phyloP scores from a whole-genome alignment of 2,888 invertebrate species.

The Drosophila mulleri region DNA sequence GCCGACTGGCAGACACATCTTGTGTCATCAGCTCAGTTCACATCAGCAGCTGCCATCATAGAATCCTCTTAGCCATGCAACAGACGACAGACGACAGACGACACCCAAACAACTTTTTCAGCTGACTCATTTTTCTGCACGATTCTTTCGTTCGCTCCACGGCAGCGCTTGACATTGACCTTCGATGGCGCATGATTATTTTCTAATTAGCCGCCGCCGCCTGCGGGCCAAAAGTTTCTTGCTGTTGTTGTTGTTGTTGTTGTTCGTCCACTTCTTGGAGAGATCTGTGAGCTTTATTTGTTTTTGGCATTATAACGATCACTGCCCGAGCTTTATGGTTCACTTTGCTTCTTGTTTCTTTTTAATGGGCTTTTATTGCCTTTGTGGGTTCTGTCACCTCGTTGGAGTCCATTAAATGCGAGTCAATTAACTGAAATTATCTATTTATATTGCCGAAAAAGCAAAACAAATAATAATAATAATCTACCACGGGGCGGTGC shows the following conservation, averaged over 20 bases:
- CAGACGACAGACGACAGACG: background rate
- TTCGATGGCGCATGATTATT: conserved; percentile 68
- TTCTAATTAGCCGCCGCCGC: conserved; percentile 68
- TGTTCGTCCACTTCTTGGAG: conserved; percentile 41
- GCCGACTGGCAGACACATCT: conserved; percentile 2
- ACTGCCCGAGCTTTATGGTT: conserved; percentile 47
- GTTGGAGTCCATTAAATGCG: conserved; percentile 66
- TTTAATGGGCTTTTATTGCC: conserved; percentile 29
- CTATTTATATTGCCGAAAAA: conserved; percentile 44
- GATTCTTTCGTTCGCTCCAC: conserved; percentile 2
- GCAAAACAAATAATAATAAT: background rate
- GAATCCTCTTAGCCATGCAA: background rate
- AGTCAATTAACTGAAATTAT: conserved; percentile 75
- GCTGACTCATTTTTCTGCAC: conserved; percentile 51
- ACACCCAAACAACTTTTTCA: conserved; percentile 14
- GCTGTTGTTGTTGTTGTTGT: background rate
- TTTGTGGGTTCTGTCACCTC: conserved; percentile 49
- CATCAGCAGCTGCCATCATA: conserved; percentile 30
- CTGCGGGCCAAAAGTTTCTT: conserved; percentile 11
- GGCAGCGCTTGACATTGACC: conserved; percentile 60
- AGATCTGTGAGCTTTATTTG: conserved; percentile 47
- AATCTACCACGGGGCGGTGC: conserved; percentile 19
- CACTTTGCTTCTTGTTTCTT: conserved; percentile 11
- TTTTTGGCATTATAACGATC: conserved; percentile 44
- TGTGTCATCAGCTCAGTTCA: conserved; percentile 42